These are phyloP conservation scores for Neoscelio sp. DNA, from an alignment of 2,888 invertebrate genomes.

Conservation along the genomic window DNA sequence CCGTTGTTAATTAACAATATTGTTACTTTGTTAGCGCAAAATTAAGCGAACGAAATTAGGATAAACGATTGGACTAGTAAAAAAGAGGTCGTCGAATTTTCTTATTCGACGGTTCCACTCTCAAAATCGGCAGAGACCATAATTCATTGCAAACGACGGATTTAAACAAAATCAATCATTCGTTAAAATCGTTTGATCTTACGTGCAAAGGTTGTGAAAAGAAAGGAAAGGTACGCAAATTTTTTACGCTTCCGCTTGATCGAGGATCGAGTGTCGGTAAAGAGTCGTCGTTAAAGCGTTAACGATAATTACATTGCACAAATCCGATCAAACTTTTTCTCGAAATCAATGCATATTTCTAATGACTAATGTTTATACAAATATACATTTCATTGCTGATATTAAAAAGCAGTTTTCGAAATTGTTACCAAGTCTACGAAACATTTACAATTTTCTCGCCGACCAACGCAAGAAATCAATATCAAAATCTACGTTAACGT, in stretches of 20 bases:
- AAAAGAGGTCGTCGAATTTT: too few relatives aligned
- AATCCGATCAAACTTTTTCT: slow-evolving; percentile 13
- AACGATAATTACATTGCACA: slow-evolving; percentile 14
- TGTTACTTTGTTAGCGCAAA: slow-evolving; percentile 48
- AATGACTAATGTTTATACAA: too few relatives aligned
- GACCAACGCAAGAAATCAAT: slow-evolving; percentile 28
- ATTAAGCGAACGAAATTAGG: slow-evolving; percentile 31
- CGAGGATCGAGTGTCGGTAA: slow-evolving; percentile 3
- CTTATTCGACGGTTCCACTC: not conserved
- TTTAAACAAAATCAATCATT: not conserved
- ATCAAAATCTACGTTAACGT: slow-evolving; percentile 18
- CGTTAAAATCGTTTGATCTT: slow-evolving; percentile 36
- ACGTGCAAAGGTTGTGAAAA: slow-evolving; percentile 12
- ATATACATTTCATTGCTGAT: too few relatives aligned
- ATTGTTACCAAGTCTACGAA: slow-evolving; percentile 2
- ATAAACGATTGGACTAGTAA: not conserved
- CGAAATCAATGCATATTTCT: not conserved
- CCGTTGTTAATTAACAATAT: slow-evolving; percentile 40
- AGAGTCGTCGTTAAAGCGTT: slow-evolving; percentile 9
- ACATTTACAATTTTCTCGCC: slow-evolving; percentile 15
- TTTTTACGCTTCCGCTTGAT: slow-evolving; percentile 18
- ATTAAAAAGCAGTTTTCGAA: too few relatives aligned
- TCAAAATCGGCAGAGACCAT: not conserved
- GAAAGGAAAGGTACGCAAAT: slow-evolving; percentile 8
- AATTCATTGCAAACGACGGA: not conserved